Base-by-base conservation (phyloP, 2,888 invertebrate genomes). In the Lepetodrilus schrolli region DNA sequence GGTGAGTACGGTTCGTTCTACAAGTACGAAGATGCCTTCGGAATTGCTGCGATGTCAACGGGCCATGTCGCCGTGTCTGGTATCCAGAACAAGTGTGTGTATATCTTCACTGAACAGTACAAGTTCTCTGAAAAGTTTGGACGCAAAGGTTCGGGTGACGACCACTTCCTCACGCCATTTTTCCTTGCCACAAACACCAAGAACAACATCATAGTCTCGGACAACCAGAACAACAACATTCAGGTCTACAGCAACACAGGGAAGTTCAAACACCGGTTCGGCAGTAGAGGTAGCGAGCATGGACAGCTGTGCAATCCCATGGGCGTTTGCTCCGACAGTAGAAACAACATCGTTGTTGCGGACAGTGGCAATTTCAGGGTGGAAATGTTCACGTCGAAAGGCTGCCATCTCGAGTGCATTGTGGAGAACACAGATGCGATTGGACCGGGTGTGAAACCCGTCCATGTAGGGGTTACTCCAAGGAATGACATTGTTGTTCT, bases 281-380 rank as follows among this genome's bases (percentile, higher is more conserved):
- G 87, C 0, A 65, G 71, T 2, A 73, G 74, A 13, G 87, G 87
- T 4, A 71, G 70, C 4, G 43, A 70, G 3, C 79, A 77, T 69
- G 86, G 85, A 2, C 78, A 86, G 66, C 79, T 89, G 13, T 74
- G 77, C 7, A 75, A 78, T 7, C 89, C 89, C 2, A 78, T 84
- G 70, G 89, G 89, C 8, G 72, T 89, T 1, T 84, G 86, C 47
- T 78, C 81, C 1, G 88, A 88, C 66, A 68, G 71, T 2, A 74
- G 80, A 4, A 81, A 84, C 70, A 88, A 87, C 49, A 85, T 89
- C 38, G 79, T 88, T 17, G 83, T 89, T 4, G 88, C 88, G 3
- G 89, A 89, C 76, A 80, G 81, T 13, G 84, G 84, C 8, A 88
- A 89, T 75, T 83, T 77, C 49, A 69, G 88, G 34, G 87, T 89